Evolutionary conservation across 2,888 invertebrate species (phyloP).

Genomic region (Pristionchus fissidentatus): DNA sequence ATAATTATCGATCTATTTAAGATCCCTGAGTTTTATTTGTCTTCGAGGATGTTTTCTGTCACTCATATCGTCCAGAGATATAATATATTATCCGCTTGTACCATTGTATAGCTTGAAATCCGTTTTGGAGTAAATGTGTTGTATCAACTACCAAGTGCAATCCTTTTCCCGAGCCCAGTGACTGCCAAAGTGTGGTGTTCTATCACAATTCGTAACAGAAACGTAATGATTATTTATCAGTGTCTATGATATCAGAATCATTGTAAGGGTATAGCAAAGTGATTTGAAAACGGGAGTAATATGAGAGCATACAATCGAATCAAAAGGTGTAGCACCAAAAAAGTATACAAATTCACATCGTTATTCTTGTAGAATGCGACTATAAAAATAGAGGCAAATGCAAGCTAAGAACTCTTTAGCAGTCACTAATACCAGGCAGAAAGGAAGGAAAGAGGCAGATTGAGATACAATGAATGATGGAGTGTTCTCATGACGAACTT

Average conservation of each 20-base stretch:
- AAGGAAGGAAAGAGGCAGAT: too few species aligned
- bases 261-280: not conserved
- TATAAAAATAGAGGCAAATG: too few species aligned
- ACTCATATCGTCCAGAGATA: not conserved
- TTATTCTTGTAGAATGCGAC: constrained; percentile 18
- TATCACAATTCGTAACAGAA: not conserved
- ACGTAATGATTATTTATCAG: not conserved
- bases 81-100: constrained; percentile 4
- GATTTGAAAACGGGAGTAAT: not conserved
- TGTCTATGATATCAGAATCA: not conserved
- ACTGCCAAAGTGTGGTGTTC: not conserved
- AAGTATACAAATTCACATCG: too few species aligned
- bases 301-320: constrained; percentile 20
- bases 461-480: too few species aligned
- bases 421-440: too few species aligned
- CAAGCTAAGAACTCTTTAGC: too few species aligned
- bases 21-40: too few species aligned
- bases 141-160: not conserved
- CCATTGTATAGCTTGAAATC: constrained; percentile 10
- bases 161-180: not conserved
- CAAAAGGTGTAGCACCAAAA: constrained; percentile 32
- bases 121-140: constrained; percentile 4
- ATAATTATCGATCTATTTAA: too few species aligned
- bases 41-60: too few species aligned
- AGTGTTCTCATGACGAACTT: too few species aligned